A percentile compares a stretch with the other conserved stretches of the same genome.
Conservation (phyloP, 2,888 invertebrate species). For the Chydorus sphaericus region DNA sequence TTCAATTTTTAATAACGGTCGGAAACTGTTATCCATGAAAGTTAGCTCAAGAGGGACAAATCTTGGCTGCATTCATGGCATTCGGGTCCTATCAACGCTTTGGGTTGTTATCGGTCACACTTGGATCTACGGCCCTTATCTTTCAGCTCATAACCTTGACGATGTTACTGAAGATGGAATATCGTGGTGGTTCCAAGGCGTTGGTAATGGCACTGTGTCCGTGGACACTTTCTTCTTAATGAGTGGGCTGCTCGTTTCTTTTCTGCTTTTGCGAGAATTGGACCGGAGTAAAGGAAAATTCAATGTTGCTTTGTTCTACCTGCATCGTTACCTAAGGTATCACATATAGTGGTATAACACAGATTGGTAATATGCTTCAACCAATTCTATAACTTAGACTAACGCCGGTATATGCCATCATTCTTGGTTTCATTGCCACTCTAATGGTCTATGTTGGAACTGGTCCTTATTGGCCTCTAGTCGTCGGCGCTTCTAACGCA, state of each 20-base stretch:
- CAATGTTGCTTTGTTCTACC: conserved; percentile 7
- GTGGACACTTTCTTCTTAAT: conserved; percentile 79
- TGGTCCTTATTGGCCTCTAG: conserved; percentile 61
- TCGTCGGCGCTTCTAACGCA: conserved; percentile 46
- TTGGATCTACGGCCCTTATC: neutral
- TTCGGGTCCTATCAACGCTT: conserved; percentile 18
- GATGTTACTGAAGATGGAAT: neutral
- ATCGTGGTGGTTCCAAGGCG: conserved; percentile 45
- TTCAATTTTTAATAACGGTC: conserved; percentile 1
- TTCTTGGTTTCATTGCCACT: conserved; percentile 56
- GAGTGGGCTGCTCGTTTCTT: conserved; percentile 25
- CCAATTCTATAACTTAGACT: conserved; percentile 34
- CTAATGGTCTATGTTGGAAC: conserved; percentile 50
- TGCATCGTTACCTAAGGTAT: conserved; percentile 23
- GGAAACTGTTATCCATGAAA: neutral
- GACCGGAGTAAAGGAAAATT: conserved; percentile 1
- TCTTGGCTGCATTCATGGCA: conserved; percentile 17
- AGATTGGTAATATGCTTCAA: neutral
- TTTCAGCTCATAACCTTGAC: too few relatives aligned
- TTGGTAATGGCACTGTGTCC: conserved; percentile 70
- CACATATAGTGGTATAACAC: conserved; percentile 8
- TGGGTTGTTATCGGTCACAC: conserved; percentile 20
- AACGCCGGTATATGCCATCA: conserved; percentile 55
- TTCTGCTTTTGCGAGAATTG: conserved; percentile 4
- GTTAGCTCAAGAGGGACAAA: neutral